These are phyloP conservation scores for Apeltes quadracus DNA, from an alignment of 2,113 vertebrate species.

Conservation along the genomic window DNA sequence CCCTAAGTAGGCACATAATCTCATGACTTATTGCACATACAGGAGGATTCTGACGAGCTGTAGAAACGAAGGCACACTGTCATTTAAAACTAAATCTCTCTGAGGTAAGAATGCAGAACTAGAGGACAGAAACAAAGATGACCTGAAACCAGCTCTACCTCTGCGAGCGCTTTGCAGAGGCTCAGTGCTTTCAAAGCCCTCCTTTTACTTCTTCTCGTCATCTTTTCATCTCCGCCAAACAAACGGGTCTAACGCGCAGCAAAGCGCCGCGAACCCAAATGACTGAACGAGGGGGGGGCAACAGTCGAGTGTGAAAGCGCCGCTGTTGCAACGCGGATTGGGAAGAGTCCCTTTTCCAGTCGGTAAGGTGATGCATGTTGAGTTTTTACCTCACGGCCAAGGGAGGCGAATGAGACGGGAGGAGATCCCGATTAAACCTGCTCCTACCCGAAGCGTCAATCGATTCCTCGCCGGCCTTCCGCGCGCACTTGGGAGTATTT, in stretches of 20 bases:
- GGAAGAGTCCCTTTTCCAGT: constrained; percentile 6
- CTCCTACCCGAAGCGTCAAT: background rate
- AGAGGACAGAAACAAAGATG: background rate
- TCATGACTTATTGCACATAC: constrained; percentile 8
- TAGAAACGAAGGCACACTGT: too few species aligned
- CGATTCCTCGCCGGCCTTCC: background rate
- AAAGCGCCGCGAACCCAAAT: constrained; percentile 12
- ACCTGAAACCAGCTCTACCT: background rate
- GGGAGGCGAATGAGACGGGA: constrained; percentile 7
- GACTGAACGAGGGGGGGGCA: constrained; percentile 1
- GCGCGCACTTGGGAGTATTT: background rate
- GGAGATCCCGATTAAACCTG: background rate
- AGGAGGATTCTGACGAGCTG: constrained; percentile 1
- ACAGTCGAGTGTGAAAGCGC: background rate
- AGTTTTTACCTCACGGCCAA: background rate
- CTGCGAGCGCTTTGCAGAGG: background rate
- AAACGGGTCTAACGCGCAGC: background rate
- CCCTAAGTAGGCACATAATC: constrained; percentile 42
- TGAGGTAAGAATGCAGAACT: too few species aligned
- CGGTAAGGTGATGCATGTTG: background rate
- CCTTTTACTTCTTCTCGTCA: background rate
- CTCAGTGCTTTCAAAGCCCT: background rate
- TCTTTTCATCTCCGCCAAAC: background rate
- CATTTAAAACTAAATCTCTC: too few species aligned
- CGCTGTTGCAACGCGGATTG: background rate